phyloP scores from a whole-genome alignment of 2,797 vertebrate species.

The Rhinophrynus dorsalis region DNA sequence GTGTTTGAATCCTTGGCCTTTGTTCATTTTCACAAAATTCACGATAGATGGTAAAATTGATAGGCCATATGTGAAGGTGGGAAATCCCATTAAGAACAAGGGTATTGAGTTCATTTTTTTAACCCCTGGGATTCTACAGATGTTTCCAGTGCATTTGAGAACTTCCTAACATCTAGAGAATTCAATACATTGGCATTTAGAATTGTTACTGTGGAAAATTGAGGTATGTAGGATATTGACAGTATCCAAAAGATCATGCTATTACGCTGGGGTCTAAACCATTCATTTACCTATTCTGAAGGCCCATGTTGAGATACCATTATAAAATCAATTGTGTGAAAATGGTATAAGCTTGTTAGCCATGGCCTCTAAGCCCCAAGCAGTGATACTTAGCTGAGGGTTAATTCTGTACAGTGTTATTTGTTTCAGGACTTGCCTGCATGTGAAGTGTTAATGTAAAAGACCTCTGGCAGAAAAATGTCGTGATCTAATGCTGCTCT shows the following conservation, averaged over 20 bases:
- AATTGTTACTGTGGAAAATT: too few relatives aligned
- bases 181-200: too few relatives aligned
- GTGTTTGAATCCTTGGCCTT: too few relatives aligned
- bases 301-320: constrained; percentile 44
- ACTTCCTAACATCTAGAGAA: too few relatives aligned
- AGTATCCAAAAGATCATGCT: too few relatives aligned
- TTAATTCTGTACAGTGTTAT: background rate
- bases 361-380: constrained; percentile 6
- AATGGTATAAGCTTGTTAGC: constrained; percentile 30
- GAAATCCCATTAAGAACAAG: background rate
- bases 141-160: too few relatives aligned
- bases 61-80: background rate
- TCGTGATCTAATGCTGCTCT: background rate
- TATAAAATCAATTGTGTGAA: constrained; percentile 40
- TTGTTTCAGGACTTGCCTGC: background rate
- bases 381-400: constrained; percentile 2
- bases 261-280: too few relatives aligned
- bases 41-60: too few relatives aligned
- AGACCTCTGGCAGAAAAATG: background rate
- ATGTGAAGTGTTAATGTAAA: too few relatives aligned
- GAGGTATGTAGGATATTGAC: too few relatives aligned
- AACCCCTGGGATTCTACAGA: too few relatives aligned
- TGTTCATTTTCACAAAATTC: too few relatives aligned
- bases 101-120: background rate
- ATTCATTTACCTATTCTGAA: constrained; percentile 45